Evolutionary conservation across 2,113 vertebrate species (phyloP).

Genomic region (Varanus salvator): DNA sequence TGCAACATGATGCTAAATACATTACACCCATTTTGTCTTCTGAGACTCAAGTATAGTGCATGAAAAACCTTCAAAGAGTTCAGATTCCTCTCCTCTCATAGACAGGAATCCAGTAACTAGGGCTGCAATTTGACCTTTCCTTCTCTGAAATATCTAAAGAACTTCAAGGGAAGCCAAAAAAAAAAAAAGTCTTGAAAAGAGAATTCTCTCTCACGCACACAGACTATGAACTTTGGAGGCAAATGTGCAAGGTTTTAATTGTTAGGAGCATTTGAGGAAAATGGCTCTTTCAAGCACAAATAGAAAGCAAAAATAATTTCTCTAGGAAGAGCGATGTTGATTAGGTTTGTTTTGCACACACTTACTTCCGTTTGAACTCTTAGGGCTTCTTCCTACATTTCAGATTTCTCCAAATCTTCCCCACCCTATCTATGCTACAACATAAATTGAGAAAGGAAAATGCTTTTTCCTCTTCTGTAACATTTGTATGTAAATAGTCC

Average conservation of each 20-base stretch:
- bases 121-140: not conserved
- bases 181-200: not conserved
- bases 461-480: conserved; percentile 1
- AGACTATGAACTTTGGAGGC: not conserved
- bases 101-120: not conserved
- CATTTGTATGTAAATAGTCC: not conserved
- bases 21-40: no score
- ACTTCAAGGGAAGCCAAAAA: not conserved
- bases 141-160: not conserved
- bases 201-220: not conserved
- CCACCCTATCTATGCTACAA: not conserved
- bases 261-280: not conserved
- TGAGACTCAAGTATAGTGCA: no score
- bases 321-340: not conserved
- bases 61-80: no score
- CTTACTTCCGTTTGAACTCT: not conserved
- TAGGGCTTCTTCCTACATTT: not conserved
- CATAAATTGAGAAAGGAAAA: not conserved
- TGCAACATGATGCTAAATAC: no score
- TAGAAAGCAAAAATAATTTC: not conserved
- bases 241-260: not conserved
- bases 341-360: not conserved
- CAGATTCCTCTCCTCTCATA: not conserved
- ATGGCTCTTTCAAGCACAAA: not conserved
- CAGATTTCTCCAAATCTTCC: not conserved